Evolutionary conservation across 2,797 vertebrate genomes (phyloP).

Genomic region (Platalea minor): DNA sequence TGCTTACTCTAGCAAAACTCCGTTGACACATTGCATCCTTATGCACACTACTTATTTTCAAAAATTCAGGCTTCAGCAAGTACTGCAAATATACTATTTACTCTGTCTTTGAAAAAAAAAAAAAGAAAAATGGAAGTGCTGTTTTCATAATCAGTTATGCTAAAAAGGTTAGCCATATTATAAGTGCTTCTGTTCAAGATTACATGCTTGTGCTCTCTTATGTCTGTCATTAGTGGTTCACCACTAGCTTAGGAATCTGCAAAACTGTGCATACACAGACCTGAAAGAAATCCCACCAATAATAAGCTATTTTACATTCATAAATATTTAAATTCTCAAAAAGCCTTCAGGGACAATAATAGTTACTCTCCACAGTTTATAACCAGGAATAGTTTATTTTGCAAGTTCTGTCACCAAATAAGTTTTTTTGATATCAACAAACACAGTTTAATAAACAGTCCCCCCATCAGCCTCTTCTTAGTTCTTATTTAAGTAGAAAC

Average conservation of each 20-base stretch:
- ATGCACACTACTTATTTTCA: neutral
- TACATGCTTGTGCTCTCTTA: neutral
- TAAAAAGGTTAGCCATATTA: neutral
- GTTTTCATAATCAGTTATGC: neutral
- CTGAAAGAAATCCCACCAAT: neutral
- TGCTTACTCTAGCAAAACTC: neutral
- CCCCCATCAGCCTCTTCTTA: neutral
- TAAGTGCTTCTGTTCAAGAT: neutral
- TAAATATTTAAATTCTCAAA: neutral
- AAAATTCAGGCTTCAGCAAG: neutral
- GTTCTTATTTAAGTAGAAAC: neutral
- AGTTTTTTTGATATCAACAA: neutral
- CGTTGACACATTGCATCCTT: neutral
- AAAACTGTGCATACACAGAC: neutral
- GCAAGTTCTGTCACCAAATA: neutral
- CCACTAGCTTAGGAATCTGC: neutral
- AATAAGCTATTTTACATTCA: neutral
- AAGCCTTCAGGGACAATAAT: neutral
- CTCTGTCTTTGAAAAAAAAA: neutral
- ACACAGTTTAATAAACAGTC: neutral
- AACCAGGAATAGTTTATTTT: neutral
- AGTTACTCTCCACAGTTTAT: neutral
- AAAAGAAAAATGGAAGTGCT: neutral
- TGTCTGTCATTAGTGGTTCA: neutral
- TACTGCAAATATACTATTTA: neutral